A percentile compares a stretch with the other conserved stretches of the same genome.
These are phyloP conservation scores for Cylas formicarius DNA, from an alignment of 1,140 invertebrate species.

Conservation along the genomic window DNA sequence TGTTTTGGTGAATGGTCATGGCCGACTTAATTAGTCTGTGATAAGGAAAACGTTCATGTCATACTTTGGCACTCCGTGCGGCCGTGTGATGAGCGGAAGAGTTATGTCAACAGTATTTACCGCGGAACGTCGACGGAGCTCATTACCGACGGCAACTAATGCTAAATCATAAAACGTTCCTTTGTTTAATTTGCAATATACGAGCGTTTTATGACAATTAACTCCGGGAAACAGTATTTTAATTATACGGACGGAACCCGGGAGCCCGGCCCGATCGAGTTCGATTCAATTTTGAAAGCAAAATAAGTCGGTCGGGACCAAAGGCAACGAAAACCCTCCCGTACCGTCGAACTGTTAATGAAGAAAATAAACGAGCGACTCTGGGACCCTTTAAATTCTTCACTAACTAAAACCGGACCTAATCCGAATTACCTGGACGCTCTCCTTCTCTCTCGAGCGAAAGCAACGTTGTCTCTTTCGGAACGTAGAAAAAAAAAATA, in stretches of 20 bases:
- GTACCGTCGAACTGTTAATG: conserved; percentile 27
- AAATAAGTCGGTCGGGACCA: conserved; percentile 15
- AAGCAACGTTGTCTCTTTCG: not conserved
- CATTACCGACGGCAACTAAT: conserved; percentile 6
- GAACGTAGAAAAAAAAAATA: conserved; percentile 3
- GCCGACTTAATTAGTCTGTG: too few species aligned
- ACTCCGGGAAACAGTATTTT: conserved; percentile 19
- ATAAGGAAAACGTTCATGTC: too few species aligned
- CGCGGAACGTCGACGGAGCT: too few species aligned
- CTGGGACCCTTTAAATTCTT: conserved; percentile 32
- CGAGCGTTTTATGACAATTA: conserved; percentile 17
- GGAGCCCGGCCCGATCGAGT: conserved; percentile 6
- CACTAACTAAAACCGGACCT: conserved; percentile 30
- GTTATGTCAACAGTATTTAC: too few species aligned
- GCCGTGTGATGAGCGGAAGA: too few species aligned
- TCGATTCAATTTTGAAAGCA: conserved; percentile 17
- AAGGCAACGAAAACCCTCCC: conserved; percentile 16
- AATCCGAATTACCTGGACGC: conserved; percentile 27
- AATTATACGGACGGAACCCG: conserved; percentile 14
- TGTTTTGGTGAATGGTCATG: too few species aligned
- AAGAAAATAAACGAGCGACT: conserved; percentile 31
- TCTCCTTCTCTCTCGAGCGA: not conserved
- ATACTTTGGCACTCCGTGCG: too few species aligned
- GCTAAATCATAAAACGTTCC: not conserved
- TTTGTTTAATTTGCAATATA: conserved; percentile 16